Evolutionary conservation across 1,140 invertebrate species (phyloP), one percentile per base, ranked within the genome.

Genomic region (Zaprionus tsacasi): DNA sequence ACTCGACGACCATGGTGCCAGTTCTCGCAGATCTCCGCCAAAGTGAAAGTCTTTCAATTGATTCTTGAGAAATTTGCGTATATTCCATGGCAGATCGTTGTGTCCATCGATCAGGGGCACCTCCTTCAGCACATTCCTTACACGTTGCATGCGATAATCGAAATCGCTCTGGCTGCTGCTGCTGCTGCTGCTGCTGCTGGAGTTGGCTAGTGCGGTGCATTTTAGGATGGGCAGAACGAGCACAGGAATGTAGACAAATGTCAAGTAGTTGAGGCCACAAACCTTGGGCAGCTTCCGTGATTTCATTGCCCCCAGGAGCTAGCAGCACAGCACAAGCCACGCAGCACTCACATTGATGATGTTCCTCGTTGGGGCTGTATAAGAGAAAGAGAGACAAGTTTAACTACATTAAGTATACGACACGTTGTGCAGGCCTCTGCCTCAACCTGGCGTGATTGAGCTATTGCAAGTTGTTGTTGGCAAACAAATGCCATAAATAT

Each of bases 51-150:
- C 95, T 71, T 95, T 94, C 70, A 96, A 94, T 88, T 96, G 95
- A 89, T 96, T 96, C 81, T 96, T 95, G 6, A 96, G 94, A 76
- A 96, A 96, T 91, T 96, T 96, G 67, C 96, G 92, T 59, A 97
- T 96, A 90, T 97, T 97, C 96, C 96, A 97, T 0, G 97, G 96
- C 33, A 98, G 91, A 88, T 98, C 97, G 93, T 98, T 98, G 93
- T 98, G 97, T 4, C 94, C 94, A 79, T 94, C 94, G 87, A 94
- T 94, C 78, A 94, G 91, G 33, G 94, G 94, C 81, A 94, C 94
- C 75, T 94, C 94, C 43, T 92, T 93, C 36, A 94, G 87, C 30
- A 94, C 93, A 76, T 94, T 93, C 50, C 93, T 91, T 45, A 94
- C 94, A 21, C 92, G 93, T 59, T 94, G 93, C 72, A 94, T 80